Conservation (phyloP, 2,113 vertebrate species). For the Microtus ochrogaster region DNA sequence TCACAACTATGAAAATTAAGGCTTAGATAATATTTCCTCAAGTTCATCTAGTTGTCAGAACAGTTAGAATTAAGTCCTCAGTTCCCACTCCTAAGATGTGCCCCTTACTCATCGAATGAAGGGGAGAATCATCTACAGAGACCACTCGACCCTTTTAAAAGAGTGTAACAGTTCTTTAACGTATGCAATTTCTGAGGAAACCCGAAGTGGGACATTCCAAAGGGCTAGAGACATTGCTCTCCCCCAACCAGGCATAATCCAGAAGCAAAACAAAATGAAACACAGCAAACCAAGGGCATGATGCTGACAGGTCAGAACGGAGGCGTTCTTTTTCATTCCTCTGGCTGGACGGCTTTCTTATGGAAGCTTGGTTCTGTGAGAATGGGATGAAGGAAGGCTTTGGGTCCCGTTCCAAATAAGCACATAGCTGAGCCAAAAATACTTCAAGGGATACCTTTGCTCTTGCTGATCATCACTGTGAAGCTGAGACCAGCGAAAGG, state of each 20-base stretch:
- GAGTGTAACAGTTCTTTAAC: not conserved
- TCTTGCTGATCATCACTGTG: not conserved
- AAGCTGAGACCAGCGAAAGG: not conserved
- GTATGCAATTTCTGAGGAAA: not conserved
- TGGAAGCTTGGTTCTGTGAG: not conserved
- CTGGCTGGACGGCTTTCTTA: not conserved
- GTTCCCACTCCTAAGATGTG: not conserved
- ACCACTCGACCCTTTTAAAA: slow-evolving; percentile 9
- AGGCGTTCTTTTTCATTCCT: not conserved
- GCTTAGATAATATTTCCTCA: not conserved
- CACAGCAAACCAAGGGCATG: not conserved
- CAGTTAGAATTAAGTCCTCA: not conserved
- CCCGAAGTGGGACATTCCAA: not conserved
- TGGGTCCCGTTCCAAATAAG: slow-evolving; percentile 24
- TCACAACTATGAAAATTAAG: slow-evolving; percentile 17
- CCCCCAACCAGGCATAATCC: not conserved
- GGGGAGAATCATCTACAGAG: not conserved
- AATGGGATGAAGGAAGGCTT: not conserved
- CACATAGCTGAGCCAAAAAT: no score
- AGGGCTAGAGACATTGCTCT: slow-evolving; percentile 3
- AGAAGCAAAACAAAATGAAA: not conserved
- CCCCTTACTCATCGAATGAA: not conserved
- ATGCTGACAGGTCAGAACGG: not conserved
- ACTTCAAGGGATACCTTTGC: not conserved
- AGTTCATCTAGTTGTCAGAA: not conserved